These are phyloP conservation scores for Acrocephalus arundinaceus DNA, from an alignment of 2,113 vertebrate genomes.

Conservation along the genomic window DNA sequence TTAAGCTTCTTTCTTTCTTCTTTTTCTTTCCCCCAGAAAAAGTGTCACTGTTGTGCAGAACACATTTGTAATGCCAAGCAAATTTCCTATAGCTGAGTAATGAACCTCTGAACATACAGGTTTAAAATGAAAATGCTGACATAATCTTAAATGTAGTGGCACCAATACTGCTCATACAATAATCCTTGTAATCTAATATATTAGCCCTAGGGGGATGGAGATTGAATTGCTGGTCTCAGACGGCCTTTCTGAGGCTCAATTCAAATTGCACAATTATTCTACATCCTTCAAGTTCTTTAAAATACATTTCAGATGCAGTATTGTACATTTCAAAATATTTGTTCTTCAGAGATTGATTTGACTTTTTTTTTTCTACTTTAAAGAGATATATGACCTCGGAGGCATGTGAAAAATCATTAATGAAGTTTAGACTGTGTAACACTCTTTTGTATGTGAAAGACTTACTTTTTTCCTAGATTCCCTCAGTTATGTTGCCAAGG, in stretches of 20 bases:
- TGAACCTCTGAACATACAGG: constrained; percentile 28
- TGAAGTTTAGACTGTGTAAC: constrained; percentile 30
- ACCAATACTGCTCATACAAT: constrained; percentile 47
- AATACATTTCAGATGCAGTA: constrained; percentile 42
- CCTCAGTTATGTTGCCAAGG: constrained; percentile 68
- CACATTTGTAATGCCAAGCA: not conserved
- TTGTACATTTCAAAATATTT: constrained; percentile 46
- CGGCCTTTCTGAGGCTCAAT: constrained; percentile 42
- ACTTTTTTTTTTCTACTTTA: not conserved
- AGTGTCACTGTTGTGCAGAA: not conserved
- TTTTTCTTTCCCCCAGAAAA: not conserved
- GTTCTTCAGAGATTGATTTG: constrained; percentile 33
- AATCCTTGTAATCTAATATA: constrained; percentile 60
- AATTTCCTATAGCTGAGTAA: constrained; percentile 52
- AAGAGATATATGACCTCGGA: constrained; percentile 55
- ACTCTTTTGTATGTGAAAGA: constrained; percentile 37
- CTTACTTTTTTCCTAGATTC: constrained; percentile 60
- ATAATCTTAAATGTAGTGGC: constrained; percentile 53
- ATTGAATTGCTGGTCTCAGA: constrained; percentile 21
- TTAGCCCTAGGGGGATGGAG: constrained; percentile 38
- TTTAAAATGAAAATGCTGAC: constrained; percentile 62
- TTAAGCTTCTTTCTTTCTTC: not conserved
- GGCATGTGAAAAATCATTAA: constrained; percentile 62
- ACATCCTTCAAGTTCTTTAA: constrained; percentile 27
- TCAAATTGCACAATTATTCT: constrained; percentile 55